phyloP scores from a whole-genome alignment of 2,113 vertebrate genomes.

The Oenanthe oenanthe region DNA sequence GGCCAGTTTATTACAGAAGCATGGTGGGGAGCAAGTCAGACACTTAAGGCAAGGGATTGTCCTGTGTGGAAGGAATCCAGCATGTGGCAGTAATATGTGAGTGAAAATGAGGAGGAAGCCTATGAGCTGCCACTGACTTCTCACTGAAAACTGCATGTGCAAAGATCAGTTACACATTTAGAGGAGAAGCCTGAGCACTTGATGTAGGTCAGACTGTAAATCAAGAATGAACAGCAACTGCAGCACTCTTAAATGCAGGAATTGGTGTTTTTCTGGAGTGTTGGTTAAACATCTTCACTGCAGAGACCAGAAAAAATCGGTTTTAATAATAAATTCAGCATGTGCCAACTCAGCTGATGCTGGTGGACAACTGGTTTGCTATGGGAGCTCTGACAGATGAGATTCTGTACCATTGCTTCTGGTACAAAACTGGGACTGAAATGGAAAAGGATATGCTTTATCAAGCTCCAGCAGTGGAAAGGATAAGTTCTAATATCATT shows the following conservation, averaged over 20 bases:
- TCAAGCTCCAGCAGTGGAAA: neutral
- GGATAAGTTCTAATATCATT: neutral
- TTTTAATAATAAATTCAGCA: neutral
- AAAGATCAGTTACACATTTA: neutral
- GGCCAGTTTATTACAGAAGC: neutral
- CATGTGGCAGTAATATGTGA: neutral
- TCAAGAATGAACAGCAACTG: constrained; percentile 16
- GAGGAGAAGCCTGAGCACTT: neutral
- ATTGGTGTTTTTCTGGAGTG: neutral
- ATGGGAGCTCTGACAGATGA: neutral
- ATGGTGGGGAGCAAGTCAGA: neutral
- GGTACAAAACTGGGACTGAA: neutral
- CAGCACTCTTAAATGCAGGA: neutral
- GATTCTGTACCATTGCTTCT: neutral
- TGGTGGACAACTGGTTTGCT: neutral
- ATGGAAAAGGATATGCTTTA: neutral
- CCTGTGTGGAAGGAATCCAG: neutral
- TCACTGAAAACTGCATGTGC: neutral
- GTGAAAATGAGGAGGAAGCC: neutral
- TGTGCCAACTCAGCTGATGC: neutral
- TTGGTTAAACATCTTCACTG: neutral
- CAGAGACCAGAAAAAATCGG: neutral
- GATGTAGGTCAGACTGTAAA: constrained; percentile 12
- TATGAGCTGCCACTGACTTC: neutral
- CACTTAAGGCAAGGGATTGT: neutral